Base-by-base conservation (phyloP, 2,113 vertebrate genomes). In the Corythaeola cristata region DNA sequence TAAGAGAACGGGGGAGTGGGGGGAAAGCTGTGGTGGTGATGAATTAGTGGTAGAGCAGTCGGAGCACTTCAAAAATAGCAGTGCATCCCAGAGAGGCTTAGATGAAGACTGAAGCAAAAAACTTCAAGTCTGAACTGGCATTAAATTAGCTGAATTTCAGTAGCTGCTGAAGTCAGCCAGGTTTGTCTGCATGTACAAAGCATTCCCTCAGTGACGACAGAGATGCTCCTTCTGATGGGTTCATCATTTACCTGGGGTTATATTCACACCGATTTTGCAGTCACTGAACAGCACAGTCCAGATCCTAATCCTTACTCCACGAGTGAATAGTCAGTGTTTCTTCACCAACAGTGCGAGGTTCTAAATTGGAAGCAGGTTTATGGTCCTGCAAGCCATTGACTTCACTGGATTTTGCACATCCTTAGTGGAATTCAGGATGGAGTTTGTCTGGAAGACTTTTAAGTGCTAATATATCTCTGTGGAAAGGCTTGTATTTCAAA, bases 401-500 rank as follows among this genome's bases (percentile, higher is more conserved):
- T 93, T 78, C 44, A 37, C 45, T 83, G 74, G 62, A 47, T 91
- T 89, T 90, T 95, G 80, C 83, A 85, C 45, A 27, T 87, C 37
- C 76, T 90, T 35, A 9, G 73, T 73, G 53, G 86, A 92, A 95
- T 79, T 91, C 69, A 73, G 62, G 47, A 35, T 2, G 7, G 64
- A 87, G 32, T 91, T 96, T 91, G 75, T 39, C 84, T 79, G 81
- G 77, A 89, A 91, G 86, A 95, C 69, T 95, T 97, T 73, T 62
- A 92, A 95, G 58, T 82, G 73, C 73, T 95, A 92, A 91, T 92
- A 22, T 67, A 75, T 89, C 91, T 93, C 92, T 62, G 3, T 52
- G 47, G 91, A 90, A 85, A 62, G 58, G 73, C 62, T 89, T 90
- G 33, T 90, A 68, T 96, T 95, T 96, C 96, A 93, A 94, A 96